Conservation (phyloP, 2,797 vertebrate genomes). For the Corythornis leucogaster region DNA sequence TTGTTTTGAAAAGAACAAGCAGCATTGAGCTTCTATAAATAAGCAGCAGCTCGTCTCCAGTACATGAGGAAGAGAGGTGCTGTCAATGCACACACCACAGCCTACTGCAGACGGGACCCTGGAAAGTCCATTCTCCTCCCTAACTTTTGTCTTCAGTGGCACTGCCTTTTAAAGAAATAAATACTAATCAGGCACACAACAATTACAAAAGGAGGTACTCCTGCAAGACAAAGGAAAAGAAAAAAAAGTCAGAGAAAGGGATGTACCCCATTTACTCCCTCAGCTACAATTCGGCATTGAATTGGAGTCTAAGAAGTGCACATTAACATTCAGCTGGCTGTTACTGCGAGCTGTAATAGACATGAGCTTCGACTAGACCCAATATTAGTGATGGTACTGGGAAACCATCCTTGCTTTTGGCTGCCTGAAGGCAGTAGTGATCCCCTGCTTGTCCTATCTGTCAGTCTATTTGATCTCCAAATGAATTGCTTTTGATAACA, state of each 20-base stretch:
- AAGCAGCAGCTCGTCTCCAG: not conserved
- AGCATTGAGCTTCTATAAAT: not conserved
- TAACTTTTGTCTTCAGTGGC: not conserved
- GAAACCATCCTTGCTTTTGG: slow-evolving; percentile 79
- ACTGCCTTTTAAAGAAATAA: not conserved
- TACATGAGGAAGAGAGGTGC: not conserved
- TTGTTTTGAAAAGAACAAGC: not conserved
- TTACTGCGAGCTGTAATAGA: slow-evolving; percentile 69
- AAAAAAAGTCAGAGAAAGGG: not conserved
- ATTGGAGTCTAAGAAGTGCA: not conserved
- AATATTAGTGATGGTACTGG: slow-evolving; percentile 79
- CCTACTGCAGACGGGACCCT: fast-evolving
- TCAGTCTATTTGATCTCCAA: slow-evolving; percentile 91
- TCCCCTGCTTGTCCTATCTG: slow-evolving; percentile 87
- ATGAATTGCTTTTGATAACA: slow-evolving; percentile 91
- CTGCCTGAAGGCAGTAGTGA: slow-evolving; percentile 84
- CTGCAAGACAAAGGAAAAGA: not conserved
- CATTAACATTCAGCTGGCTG: slow-evolving; percentile 62
- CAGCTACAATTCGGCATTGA: not conserved
- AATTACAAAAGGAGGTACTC: not conserved
- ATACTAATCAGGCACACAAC: not conserved
- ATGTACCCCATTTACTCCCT: not conserved
- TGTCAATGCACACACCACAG: fast-evolving
- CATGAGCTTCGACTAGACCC: slow-evolving; percentile 77
- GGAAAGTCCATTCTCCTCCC: not conserved